Conservation (phyloP, 2,113 vertebrate species). For the Eretmochelys imbricata region DNA sequence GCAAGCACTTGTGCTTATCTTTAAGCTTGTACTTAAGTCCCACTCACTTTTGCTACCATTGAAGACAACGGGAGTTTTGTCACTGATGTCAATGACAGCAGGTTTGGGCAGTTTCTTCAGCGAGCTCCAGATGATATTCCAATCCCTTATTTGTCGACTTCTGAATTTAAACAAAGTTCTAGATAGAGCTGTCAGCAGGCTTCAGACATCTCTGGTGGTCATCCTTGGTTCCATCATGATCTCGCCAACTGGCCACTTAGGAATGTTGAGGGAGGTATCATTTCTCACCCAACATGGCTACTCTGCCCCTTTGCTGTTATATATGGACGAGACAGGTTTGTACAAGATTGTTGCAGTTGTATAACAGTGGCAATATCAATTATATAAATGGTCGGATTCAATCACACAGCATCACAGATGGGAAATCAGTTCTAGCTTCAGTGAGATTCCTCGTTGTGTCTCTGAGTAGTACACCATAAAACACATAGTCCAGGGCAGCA, state of each 20-base stretch:
- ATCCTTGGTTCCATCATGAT: no score
- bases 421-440: no score
- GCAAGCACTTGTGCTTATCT: not conserved
- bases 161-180: not conserved
- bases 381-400: no score
- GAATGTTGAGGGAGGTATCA: not conserved
- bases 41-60: not conserved
- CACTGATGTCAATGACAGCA: not conserved
- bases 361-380: no score
- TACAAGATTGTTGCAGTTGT: no score
- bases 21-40: not conserved
- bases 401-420: no score
- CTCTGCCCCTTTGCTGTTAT: not conserved
- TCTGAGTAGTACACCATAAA: not conserved
- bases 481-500: not conserved
- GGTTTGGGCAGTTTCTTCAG: not conserved
- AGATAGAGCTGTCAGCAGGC: rapidly evolving
- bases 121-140: not conserved
- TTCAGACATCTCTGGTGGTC: rapidly evolving
- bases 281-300: not conserved
- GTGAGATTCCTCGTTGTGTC: not conserved
- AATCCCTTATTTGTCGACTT: not conserved
- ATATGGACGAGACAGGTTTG: not conserved
- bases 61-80: not conserved
- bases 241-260: not conserved